Conservation (phyloP, 1,140 invertebrate species). For the Lethrus apterus region DNA sequence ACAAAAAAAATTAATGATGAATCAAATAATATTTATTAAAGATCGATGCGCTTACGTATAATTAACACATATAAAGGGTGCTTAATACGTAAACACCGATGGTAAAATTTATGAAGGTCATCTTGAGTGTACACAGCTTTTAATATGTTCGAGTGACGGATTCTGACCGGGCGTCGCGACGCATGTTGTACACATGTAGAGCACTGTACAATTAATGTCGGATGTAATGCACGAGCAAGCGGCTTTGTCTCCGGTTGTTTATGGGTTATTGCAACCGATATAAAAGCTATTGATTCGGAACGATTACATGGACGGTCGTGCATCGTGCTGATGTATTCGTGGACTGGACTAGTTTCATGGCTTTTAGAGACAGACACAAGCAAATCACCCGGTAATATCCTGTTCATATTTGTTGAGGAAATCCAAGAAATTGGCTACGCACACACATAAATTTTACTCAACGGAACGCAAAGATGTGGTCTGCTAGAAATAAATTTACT, state of each 20-base stretch:
- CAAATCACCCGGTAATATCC: conserved; percentile 6
- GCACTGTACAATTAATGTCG: conserved; percentile 36
- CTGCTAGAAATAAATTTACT: too few relatives aligned
- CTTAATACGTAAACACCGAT: too few relatives aligned
- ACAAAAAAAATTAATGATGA: too few relatives aligned
- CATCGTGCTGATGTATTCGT: conserved; percentile 16
- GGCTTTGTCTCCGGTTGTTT: conserved; percentile 34
- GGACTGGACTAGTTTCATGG: conserved; percentile 1
- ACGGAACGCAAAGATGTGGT: too few relatives aligned
- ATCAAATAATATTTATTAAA: too few relatives aligned
- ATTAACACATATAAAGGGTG: too few relatives aligned
- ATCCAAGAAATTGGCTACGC: too few relatives aligned
- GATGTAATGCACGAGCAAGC: conserved; percentile 32
- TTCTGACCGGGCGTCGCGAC: conserved; percentile 23
- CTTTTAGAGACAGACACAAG: background rate
- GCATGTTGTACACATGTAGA: conserved; percentile 38
- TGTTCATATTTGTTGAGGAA: conserved; percentile 4
- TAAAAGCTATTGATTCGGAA: conserved; percentile 37
- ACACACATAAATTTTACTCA: too few relatives aligned
- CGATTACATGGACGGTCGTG: conserved; percentile 29
- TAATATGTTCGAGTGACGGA: too few relatives aligned
- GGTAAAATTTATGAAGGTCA: too few relatives aligned
- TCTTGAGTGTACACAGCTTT: too few relatives aligned
- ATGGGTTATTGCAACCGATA: conserved; percentile 36
- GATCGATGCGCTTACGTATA: too few relatives aligned